phyloP scores from a whole-genome alignment of 2,888 invertebrate species.

The Entomobrya multifasciata region DNA sequence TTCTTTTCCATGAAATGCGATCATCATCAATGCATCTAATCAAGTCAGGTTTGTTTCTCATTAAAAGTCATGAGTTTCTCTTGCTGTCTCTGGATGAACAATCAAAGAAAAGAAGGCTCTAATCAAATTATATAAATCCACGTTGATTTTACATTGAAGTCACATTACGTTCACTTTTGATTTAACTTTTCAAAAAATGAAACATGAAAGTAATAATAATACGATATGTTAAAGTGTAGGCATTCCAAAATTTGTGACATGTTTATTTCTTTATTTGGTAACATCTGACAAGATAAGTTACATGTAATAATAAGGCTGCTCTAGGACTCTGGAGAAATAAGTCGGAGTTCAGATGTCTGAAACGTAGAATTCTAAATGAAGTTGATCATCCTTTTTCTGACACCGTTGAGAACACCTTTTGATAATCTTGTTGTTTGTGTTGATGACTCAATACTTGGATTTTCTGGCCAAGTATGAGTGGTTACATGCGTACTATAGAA shows the following conservation, averaged over 20 bases:
- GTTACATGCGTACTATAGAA: constrained; percentile 8
- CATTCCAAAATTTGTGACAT: constrained; percentile 38
- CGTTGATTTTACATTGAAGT: neutral
- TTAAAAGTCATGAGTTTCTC: too few species aligned
- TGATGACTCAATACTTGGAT: neutral
- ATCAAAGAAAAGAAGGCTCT: neutral
- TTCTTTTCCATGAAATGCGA: too few species aligned
- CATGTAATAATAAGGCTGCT: neutral
- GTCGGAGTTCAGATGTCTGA: too few species aligned
- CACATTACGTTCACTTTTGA: too few species aligned
- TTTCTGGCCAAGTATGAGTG: neutral
- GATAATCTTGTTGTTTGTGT: neutral
- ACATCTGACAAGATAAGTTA: constrained; percentile 52
- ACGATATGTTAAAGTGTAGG: neutral
- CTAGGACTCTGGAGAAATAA: neutral
- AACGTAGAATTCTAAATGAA: too few species aligned
- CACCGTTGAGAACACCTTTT: neutral
- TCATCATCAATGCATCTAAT: too few species aligned
- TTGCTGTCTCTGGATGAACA: neutral
- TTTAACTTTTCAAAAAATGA: too few species aligned
- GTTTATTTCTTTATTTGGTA: constrained; percentile 57
- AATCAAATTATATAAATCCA: constrained; percentile 35
- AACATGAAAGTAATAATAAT: too few species aligned
- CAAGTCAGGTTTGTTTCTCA: too few species aligned
- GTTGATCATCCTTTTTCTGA: constrained; percentile 20